Conservation (phyloP, 2,797 vertebrate genomes). For the Poeciliopsis gracilis region DNA sequence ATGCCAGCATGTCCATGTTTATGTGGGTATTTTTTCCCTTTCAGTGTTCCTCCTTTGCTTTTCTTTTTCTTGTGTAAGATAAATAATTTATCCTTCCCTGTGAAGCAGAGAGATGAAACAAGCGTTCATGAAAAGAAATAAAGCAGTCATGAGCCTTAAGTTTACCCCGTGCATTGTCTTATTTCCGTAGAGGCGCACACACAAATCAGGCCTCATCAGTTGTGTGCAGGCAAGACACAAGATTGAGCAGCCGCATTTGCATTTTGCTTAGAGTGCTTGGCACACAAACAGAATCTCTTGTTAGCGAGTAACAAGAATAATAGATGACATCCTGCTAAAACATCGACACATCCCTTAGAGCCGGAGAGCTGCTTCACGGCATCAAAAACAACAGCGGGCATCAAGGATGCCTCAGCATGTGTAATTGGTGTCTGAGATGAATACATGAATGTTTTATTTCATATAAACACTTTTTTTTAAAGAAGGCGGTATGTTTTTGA, state of each 20-base stretch:
- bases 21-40: slow-evolving; percentile 25
- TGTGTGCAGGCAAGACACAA: slow-evolving; percentile 34
- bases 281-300: slow-evolving; percentile 53
- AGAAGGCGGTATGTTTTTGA: not conserved
- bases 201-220: slow-evolving; percentile 40
- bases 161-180: slow-evolving; percentile 28
- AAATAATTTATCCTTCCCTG: slow-evolving; percentile 60
- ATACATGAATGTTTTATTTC: not conserved
- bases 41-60: slow-evolving; percentile 35
- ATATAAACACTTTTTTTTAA: not conserved
- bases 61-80: slow-evolving; percentile 50
- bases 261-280: slow-evolving; percentile 59
- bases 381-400: slow-evolving; percentile 8
- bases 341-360: slow-evolving; percentile 35
- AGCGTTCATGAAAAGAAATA: slow-evolving; percentile 34
- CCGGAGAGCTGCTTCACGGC: slow-evolving; percentile 11
- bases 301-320: slow-evolving; percentile 53
- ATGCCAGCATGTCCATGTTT: slow-evolving; percentile 9
- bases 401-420: slow-evolving; percentile 1
- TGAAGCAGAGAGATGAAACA: slow-evolving; percentile 25
- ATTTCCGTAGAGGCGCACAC: slow-evolving; percentile 7
- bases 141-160: slow-evolving; percentile 40
- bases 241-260: slow-evolving; percentile 55
- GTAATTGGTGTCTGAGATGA: slow-evolving; percentile 2
- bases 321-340: slow-evolving; percentile 51